Conservation (phyloP, 2,888 invertebrate species). For the Podabrus alpinus region DNA sequence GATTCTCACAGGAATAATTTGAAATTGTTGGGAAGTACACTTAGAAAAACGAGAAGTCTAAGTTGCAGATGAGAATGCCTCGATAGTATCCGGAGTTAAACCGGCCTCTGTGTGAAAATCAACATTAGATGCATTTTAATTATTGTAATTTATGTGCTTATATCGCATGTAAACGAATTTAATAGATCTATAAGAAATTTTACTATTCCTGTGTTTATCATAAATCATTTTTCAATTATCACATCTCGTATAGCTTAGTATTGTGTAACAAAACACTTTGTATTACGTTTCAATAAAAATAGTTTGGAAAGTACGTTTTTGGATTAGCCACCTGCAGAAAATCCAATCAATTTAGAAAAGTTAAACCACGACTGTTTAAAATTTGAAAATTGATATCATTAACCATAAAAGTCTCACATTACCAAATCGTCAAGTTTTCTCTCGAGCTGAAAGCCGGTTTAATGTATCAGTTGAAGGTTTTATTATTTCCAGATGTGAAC, state of each 20-base stretch:
- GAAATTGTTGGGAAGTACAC: neutral
- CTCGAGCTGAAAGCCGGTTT: neutral
- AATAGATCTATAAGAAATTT: neutral
- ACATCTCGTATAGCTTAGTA: neutral
- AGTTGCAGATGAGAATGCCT: neutral
- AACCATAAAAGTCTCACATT: neutral
- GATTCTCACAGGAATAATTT: neutral
- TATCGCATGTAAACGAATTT: neutral
- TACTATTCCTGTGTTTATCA: neutral
- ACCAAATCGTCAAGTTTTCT: neutral
- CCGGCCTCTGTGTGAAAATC: constrained; percentile 6
- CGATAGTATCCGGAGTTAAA: constrained; percentile 7
- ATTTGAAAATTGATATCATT: neutral
- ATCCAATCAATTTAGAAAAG: neutral
- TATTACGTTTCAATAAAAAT: neutral
- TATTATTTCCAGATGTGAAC: constrained; percentile 16
- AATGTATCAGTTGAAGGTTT: neutral
- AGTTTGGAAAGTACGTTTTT: neutral
- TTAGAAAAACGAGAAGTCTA: neutral
- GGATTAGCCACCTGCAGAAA: too few species aligned
- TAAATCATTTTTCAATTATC: neutral
- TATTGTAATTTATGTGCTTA: constrained; percentile 11
- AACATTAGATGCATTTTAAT: constrained; percentile 7
- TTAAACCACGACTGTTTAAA: neutral
- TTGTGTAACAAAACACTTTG: neutral